Evolutionary conservation across 2,888 invertebrate species (phyloP).

Genomic region (Noctua fimbriata): DNA sequence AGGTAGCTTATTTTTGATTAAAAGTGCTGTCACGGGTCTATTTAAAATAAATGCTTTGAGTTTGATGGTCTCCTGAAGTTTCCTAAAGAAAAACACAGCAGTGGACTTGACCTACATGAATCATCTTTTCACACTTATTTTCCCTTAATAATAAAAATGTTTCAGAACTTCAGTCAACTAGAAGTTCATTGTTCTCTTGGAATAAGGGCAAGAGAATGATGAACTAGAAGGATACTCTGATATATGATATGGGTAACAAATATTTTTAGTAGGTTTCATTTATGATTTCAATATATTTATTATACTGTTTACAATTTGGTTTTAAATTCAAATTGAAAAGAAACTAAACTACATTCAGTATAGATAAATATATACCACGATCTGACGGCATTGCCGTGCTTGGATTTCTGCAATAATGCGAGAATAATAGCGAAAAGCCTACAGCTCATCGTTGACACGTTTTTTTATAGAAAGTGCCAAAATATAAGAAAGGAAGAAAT

Average conservation of each 20-base stretch:
- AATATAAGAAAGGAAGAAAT: constrained; percentile 26
- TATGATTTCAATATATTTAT: background rate
- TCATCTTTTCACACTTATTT: background rate
- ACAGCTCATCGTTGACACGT: constrained; percentile 39
- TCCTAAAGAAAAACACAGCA: background rate
- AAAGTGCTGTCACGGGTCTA: no score
- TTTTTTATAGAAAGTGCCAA: constrained; percentile 45
- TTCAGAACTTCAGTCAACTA: background rate
- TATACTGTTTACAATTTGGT: background rate
- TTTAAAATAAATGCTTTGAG: no score
- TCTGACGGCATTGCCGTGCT: background rate
- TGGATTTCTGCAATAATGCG: background rate
- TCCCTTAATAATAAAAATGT: background rate
- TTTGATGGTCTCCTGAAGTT: background rate
- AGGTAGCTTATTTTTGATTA: no score
- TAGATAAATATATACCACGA: background rate
- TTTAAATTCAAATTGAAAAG: background rate
- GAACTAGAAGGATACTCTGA: background rate
- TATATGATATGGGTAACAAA: background rate
- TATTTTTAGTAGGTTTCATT: background rate
- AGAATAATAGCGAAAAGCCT: constrained; percentile 1
- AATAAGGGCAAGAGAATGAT: no score
- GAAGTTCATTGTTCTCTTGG: no score
- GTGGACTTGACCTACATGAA: background rate
- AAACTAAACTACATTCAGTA: background rate